A percentile compares a stretch with the other conserved stretches of the same genome.
Evolutionary conservation across 2,113 vertebrate species (phyloP).

Genomic region (Albula glossodonta): DNA sequence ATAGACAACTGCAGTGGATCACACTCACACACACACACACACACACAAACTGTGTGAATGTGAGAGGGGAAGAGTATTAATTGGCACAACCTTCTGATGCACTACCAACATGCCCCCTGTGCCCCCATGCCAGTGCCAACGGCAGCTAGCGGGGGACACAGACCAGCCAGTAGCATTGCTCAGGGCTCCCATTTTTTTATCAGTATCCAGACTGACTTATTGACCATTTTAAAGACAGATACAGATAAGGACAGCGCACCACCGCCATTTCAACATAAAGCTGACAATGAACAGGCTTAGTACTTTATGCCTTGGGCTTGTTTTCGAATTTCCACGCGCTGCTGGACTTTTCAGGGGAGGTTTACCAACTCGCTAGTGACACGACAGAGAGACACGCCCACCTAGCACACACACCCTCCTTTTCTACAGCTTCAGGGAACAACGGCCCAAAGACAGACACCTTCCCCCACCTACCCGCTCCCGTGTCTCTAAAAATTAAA

Average conservation of each 20-base stretch:
- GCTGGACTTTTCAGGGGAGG: neutral
- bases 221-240: too few species aligned
- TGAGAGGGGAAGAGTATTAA: too few species aligned
- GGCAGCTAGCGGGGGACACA: neutral
- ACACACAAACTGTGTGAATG: too few species aligned
- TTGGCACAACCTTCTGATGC: too few species aligned
- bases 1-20: too few species aligned
- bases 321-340: neutral
- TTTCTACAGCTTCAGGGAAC: neutral
- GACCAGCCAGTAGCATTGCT: too few species aligned
- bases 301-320: neutral
- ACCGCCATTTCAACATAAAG: neutral
- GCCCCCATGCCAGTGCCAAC: too few species aligned
- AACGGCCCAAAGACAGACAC: neutral
- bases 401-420: neutral
- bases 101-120: too few species aligned
- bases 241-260: neutral
- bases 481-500: neutral
- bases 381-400: slow-evolving; percentile 12
- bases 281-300: neutral
- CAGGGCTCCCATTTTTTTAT: too few species aligned
- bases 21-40: too few species aligned
- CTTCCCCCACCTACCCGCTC: neutral
- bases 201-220: too few species aligned
- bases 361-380: neutral